Base-by-base conservation (phyloP, 2,113 vertebrate genomes). In the Edolisoma coerulescens region DNA sequence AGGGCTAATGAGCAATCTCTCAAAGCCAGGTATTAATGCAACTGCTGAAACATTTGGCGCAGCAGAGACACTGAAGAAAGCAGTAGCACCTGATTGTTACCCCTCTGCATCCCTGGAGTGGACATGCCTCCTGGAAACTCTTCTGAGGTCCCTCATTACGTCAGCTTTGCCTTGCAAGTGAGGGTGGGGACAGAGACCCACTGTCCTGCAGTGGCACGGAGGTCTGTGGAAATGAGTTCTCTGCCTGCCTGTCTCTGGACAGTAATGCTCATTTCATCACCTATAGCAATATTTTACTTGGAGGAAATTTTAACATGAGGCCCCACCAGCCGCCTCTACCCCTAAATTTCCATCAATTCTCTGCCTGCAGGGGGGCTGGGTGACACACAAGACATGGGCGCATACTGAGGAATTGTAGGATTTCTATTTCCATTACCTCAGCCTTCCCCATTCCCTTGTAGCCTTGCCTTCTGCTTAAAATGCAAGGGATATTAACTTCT, bases 361-460 rank as follows among this genome's bases (percentile, higher is more conserved):
- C 60, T 76, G 85, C 70, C 53, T 71, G 65, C 1, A 13, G 68
- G 82, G 82, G 85, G 44, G 10, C 57, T 87, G 61, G n/a, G 53
- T 85, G 79, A 63, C 52, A 73, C 30, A 32, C 18, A 57, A 37
- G 37, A 37, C 70, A 87, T 18, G 52, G 83, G 33, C 0, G 1
- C 75, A 41, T 5, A 10, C 60, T 52, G 73, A 89, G 60, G 44
- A 91, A 28, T 37, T 42, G 53, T 4, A 78, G 60, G 30, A 60
- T 86, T 94, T 92, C 65, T 64, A 19, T 85, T 92, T 91, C 94
- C 95, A 87, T 96, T 95, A 87, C 93, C 57, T 95, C 94, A 95
- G 35, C 81, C 49, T 69, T 92, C 57, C 45, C 73, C 20, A 32
- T 64, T 91, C 41, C 56, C 81, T 84, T 1, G 0, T 28, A 78